Conservation (phyloP, 2,113 vertebrate genomes). For the Regulus satrapa region DNA sequence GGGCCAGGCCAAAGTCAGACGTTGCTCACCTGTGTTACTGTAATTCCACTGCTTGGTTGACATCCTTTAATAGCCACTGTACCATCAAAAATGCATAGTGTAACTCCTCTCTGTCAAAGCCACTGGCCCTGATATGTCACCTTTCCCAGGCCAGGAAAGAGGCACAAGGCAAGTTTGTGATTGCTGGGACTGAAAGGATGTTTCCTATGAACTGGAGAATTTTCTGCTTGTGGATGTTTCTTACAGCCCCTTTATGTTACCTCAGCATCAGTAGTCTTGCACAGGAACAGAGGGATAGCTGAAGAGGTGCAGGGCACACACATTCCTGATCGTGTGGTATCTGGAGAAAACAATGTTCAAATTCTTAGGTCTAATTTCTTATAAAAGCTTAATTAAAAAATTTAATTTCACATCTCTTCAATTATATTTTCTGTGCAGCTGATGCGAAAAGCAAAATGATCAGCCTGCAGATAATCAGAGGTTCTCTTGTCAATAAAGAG, state of each 20-base stretch:
- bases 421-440: neutral
- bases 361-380: neutral
- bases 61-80: neutral
- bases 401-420: neutral
- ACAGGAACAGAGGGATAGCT: neutral
- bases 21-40: neutral
- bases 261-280: neutral
- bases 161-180: neutral
- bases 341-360: neutral
- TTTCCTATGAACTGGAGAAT: neutral
- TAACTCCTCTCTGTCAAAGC: neutral
- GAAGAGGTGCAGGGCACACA: accelerated
- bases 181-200: neutral
- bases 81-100: neutral
- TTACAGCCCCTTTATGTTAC: neutral
- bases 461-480: neutral
- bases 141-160: neutral
- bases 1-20: neutral
- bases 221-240: neutral
- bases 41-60: neutral
- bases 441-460: neutral
- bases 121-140: neutral
- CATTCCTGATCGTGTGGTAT: neutral
- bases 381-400: neutral
- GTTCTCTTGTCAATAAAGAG: neutral